These are phyloP conservation scores for Aleiodes alternator DNA, from an alignment of 2,888 invertebrate species.

Conservation along the genomic window DNA sequence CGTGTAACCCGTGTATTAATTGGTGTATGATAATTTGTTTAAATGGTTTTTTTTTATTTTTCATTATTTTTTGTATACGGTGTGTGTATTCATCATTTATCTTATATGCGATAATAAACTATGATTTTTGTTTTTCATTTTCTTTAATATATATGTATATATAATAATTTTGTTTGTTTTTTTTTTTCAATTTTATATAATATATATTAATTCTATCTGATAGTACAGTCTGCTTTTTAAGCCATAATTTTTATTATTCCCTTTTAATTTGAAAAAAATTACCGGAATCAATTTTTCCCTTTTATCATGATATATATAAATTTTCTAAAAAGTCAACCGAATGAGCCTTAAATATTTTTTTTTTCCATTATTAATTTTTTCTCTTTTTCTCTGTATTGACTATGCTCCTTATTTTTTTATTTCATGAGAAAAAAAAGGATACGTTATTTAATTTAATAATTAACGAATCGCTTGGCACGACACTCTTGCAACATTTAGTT, in stretches of 20 bases:
- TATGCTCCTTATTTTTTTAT: slow-evolving; percentile 44
- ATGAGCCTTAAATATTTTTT: slow-evolving; percentile 54
- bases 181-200: slow-evolving; percentile 58
- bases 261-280: slow-evolving; percentile 36
- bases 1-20: slow-evolving; percentile 48
- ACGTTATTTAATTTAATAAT: slow-evolving; percentile 51
- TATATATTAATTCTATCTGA: slow-evolving; percentile 73
- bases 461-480: slow-evolving; percentile 60
- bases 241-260: slow-evolving; percentile 68
- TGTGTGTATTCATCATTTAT: slow-evolving; percentile 40
- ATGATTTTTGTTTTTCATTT: slow-evolving; percentile 63
- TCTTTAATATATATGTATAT: slow-evolving; percentile 63
- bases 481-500: slow-evolving; percentile 63
- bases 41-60: slow-evolving; percentile 32
- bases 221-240: slow-evolving; percentile 75
- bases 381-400: slow-evolving; percentile 53
- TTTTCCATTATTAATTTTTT: background rate
- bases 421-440: slow-evolving; percentile 48
- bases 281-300: slow-evolving; percentile 3
- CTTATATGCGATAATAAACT: slow-evolving; percentile 69
- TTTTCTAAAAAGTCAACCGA: slow-evolving; percentile 45
- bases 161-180: slow-evolving; percentile 32
- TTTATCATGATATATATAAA: slow-evolving; percentile 28
- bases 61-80: slow-evolving; percentile 43
- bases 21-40: slow-evolving; percentile 46